Percentiles rank a stretch among this genome's conserved stretches.
Evolutionary conservation across 2,888 invertebrate genomes (phyloP).

Genomic region (Portevinia maculata): DNA sequence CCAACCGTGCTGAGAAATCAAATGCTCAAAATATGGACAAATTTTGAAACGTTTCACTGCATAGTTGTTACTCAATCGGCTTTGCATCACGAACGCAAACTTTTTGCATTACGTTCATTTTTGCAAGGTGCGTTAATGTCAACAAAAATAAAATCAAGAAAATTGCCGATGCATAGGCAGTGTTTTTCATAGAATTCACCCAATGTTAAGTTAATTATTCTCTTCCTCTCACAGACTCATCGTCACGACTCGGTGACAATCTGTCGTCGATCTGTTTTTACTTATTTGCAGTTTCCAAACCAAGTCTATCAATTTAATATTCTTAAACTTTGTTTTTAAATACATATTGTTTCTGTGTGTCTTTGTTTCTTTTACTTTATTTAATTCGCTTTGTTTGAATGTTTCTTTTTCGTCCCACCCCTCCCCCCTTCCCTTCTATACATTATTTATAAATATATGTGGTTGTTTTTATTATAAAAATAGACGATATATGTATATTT

Average conservation of each 20-base stretch:
- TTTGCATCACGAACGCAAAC: too few relatives aligned
- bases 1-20: too few relatives aligned
- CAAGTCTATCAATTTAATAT: slow-evolving; percentile 12
- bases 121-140: too few relatives aligned
- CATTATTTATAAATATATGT: slow-evolving; percentile 3
- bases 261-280: not conserved
- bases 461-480: slow-evolving; percentile 45
- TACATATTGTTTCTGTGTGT: slow-evolving; percentile 2
- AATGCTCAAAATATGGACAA: too few relatives aligned
- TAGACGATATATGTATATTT: slow-evolving; percentile 31
- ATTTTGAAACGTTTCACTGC: too few relatives aligned
- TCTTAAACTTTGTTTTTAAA: slow-evolving; percentile 22
- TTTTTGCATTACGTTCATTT: too few relatives aligned
- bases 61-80: too few relatives aligned
- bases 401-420: slow-evolving; percentile 11
- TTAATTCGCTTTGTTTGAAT: slow-evolving; percentile 59
- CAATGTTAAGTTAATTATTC: too few relatives aligned
- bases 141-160: too few relatives aligned
- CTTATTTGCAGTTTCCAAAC: slow-evolving; percentile 38
- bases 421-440: not conserved
- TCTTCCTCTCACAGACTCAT: not conserved
- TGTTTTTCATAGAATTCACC: too few relatives aligned
- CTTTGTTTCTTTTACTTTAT: slow-evolving; percentile 62
- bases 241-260: not conserved
- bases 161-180: too few relatives aligned